Conservation (phyloP, 2,113 vertebrate species). For the Chaetodon trifascialis region DNA sequence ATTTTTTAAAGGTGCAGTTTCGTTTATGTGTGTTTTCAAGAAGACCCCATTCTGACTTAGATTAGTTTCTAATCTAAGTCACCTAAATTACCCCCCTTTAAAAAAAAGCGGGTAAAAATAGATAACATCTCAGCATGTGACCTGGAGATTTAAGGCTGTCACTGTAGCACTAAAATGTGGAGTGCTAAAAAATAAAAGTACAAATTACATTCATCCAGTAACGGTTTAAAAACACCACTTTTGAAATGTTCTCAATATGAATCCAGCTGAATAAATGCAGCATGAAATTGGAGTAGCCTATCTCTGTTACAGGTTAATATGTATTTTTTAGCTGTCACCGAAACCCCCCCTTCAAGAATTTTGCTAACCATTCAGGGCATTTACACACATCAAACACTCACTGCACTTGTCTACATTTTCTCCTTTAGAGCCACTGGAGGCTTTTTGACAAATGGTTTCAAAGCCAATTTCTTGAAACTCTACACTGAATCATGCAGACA, state of each 20-base stretch:
- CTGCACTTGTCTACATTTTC: background rate
- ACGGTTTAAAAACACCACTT: background rate
- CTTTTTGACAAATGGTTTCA: slow-evolving; percentile 36
- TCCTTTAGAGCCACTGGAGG: background rate
- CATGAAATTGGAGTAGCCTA: background rate
- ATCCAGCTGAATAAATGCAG: background rate
- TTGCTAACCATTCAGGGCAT: background rate
- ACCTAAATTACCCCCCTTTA: too few species aligned
- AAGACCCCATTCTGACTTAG: background rate
- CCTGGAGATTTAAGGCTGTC: too few species aligned
- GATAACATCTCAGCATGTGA: too few species aligned
- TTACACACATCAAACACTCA: slow-evolving; percentile 18
- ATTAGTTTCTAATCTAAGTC: background rate
- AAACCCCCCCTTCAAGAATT: background rate
- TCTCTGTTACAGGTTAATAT: background rate
- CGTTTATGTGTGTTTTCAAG: background rate
- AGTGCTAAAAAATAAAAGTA: background rate
- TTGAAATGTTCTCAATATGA: too few species aligned
- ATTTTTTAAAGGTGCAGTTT: background rate
- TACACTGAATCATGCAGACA: slow-evolving; percentile 41
- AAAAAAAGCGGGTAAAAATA: too few species aligned
- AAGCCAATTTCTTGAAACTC: slow-evolving; percentile 38
- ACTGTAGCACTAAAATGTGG: too few species aligned
- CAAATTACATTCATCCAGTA: background rate
- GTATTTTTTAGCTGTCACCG: background rate